phyloP scores from a whole-genome alignment of 2,113 vertebrate genomes.

The Myanophis thanlyinensis region DNA sequence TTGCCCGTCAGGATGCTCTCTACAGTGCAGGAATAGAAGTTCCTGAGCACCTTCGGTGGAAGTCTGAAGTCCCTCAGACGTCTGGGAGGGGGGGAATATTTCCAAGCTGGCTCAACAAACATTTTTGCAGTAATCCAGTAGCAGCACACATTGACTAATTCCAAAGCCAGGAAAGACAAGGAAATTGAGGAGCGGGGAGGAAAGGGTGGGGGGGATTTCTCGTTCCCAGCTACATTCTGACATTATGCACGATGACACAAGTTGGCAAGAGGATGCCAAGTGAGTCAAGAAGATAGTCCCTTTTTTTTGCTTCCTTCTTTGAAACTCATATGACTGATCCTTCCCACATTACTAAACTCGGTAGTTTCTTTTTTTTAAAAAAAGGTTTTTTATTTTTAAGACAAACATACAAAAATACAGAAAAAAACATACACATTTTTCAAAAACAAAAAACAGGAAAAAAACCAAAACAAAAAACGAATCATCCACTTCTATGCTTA shows the following conservation, averaged over 20 bases:
- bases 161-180: neutral
- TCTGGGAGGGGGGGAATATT: neutral
- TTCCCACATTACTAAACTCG: neutral
- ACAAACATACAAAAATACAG: too few relatives aligned
- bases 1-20: too few relatives aligned
- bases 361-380: neutral
- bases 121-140: rapidly evolving
- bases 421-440: too few relatives aligned
- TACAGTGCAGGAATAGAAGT: too few relatives aligned
- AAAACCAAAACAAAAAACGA: too few relatives aligned
- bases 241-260: rapidly evolving
- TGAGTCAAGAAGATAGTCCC: neutral
- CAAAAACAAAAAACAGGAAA: too few relatives aligned
- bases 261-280: neutral
- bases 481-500: too few relatives aligned
- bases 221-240: rapidly evolving
- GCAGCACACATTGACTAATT: neutral
- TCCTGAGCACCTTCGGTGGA: too few relatives aligned
- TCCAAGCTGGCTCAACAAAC: rapidly evolving
- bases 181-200: too few relatives aligned
- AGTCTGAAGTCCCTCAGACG: too few relatives aligned
- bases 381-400: too few relatives aligned
- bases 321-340: neutral
- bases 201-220: neutral
- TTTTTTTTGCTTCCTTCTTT: neutral